Evolutionary conservation across 2,888 invertebrate genomes (phyloP).

Genomic region (Dynastes hyllus): DNA sequence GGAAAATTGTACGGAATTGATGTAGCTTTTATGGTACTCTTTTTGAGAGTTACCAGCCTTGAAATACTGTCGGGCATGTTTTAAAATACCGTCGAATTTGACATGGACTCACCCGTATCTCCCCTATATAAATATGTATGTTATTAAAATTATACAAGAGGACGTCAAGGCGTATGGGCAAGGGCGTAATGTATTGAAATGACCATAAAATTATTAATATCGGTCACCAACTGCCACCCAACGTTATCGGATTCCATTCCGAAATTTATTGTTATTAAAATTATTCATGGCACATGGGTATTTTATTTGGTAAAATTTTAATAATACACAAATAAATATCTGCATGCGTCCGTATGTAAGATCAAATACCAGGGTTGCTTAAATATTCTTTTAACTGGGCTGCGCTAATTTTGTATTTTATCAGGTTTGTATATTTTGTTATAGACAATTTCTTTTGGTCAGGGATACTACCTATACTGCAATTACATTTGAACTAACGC

Average conservation of each 20-base stretch:
- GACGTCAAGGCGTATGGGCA: background rate
- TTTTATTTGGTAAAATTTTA: conserved; percentile 48
- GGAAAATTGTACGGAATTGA: conserved; percentile 14
- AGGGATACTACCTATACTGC: too few relatives aligned
- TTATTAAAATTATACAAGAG: conserved; percentile 42
- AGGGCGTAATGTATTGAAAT: conserved; percentile 50
- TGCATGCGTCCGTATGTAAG: background rate
- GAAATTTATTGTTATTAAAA: conserved; percentile 50
- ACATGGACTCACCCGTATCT: conserved; percentile 30
- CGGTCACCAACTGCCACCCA: conserved; percentile 51
- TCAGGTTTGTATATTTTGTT: too few relatives aligned
- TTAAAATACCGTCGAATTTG: conserved; percentile 26
- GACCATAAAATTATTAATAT: conserved; percentile 53
- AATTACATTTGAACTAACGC: too few relatives aligned
- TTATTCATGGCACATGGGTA: conserved; percentile 41
- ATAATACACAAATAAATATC: conserved; percentile 34
- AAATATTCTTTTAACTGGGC: background rate
- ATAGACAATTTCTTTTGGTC: too few relatives aligned
- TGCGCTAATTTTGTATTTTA: too few relatives aligned
- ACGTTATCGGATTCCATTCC: conserved; percentile 39
- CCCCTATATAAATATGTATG: conserved; percentile 42
- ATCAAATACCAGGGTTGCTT: background rate
- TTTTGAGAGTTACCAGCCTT: conserved; percentile 10
- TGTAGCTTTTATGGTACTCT: conserved; percentile 19
- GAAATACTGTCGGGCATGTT: conserved; percentile 21